These are phyloP conservation scores for Parazoanthus swiftii DNA, from an alignment of 92 coral and sea anemone species.

Conservation along the genomic window DNA sequence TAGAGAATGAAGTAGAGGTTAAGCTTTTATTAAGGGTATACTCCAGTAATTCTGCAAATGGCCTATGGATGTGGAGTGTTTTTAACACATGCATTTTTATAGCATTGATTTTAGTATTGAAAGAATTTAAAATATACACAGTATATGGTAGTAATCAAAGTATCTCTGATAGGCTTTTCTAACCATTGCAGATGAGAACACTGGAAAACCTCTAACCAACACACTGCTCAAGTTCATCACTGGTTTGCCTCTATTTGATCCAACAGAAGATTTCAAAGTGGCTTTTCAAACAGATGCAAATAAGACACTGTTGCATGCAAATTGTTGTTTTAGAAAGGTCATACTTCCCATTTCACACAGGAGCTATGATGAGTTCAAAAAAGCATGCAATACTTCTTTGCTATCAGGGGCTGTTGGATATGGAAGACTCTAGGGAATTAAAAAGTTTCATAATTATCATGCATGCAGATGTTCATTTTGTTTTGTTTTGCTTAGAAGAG, in stretches of 20 bases:
- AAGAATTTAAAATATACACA: too few relatives aligned
- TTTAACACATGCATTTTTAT: too few relatives aligned
- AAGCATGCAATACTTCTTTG: conserved; percentile 37
- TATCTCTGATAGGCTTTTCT: background rate
- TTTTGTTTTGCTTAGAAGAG: background rate
- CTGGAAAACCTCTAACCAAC: conserved; percentile 24
- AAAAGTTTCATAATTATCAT: background rate
- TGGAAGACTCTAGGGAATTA: conserved; percentile 24
- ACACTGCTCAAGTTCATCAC: conserved; percentile 27
- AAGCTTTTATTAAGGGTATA: too few relatives aligned
- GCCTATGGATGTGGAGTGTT: too few relatives aligned
- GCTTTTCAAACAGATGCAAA: conserved; percentile 20
- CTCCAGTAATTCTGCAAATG: too few relatives aligned
- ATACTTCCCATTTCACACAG: conserved; percentile 32
- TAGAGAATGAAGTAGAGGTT: too few relatives aligned
- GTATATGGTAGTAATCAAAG: too few relatives aligned
- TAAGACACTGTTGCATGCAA: conserved; percentile 30
- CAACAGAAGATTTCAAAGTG: conserved; percentile 10
- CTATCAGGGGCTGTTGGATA: conserved; percentile 37
- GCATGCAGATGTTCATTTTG: background rate
- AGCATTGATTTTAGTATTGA: too few relatives aligned
- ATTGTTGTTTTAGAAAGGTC: conserved; percentile 41
- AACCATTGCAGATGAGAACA: conserved; percentile 3
- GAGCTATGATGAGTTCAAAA: conserved; percentile 19
- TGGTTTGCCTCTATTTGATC: conserved; percentile 3